Evolutionary conservation across 2,797 vertebrate genomes (phyloP), one percentile per base, ranked within the genome.

Genomic region (Cossypha caffra): DNA sequence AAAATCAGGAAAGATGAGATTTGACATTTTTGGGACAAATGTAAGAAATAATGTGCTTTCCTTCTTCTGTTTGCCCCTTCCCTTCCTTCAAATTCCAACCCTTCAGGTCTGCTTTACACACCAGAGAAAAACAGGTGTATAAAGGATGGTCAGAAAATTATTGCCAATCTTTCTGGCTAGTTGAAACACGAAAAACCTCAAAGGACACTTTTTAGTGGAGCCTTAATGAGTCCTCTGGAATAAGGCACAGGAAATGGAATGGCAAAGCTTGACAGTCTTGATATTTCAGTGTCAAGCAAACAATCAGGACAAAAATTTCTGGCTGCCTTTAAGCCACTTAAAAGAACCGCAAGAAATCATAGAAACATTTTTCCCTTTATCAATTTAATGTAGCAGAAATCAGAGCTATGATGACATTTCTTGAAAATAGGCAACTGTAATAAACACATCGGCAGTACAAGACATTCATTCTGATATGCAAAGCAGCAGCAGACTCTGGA

Each of bases 391-490:
- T 82, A 86, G 68, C 83, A 96, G 81, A 92, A 93, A 66, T 64
- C 62, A 86, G 76, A 90, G 57, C 76, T 94, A 50, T 93, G 84
- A 90, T 93, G 80, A 55, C 91, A 95, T 95, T 96, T 96, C 68
- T 96, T 88, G 51, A 87, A 94, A 94, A 88, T 4, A 13, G 92
- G 61, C 75, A 90, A 89, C 58, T 90, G 58, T 63, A 93, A 94
- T 75, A 97, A 93, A 96, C 74, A 87, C 8, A 31, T 85, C 8
- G 16, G 37, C 66, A 92, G 81, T 54, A 23, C 82, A 90, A 96
- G 81, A 91, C 83, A 90, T 93, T 94, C 61, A 95, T 92, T 93
- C 75, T 95, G 73, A 95, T 92, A 96, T 93, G 87, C 93, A 95
- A 95, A 97, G 83, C 92, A 95, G 85, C 43, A 87, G 63, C 82